A percentile compares a stretch with the other conserved stretches of the same genome.
phyloP scores from a whole-genome alignment of 2,797 vertebrate genomes.

The Antrozous pallidus region DNA sequence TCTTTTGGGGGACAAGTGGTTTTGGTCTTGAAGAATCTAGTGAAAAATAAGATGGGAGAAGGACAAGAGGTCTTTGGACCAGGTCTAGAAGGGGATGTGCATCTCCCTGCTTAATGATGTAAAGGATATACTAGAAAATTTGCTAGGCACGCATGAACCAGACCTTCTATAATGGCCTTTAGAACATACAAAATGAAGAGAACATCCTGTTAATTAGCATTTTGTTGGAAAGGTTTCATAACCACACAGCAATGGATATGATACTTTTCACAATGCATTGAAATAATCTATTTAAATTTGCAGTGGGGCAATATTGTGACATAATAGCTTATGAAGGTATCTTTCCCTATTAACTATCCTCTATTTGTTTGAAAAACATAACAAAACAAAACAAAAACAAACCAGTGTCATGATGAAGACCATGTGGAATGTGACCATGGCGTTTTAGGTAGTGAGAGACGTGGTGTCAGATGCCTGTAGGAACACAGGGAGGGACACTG shows the following conservation, averaged over 20 bases:
- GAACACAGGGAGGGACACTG: not conserved
- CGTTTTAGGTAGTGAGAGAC: not conserved
- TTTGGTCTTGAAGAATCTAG: not conserved
- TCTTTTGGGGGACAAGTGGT: not conserved
- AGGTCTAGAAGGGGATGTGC: not conserved
- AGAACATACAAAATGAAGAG: not conserved
- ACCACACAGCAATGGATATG: not conserved
- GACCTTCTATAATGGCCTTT: not conserved
- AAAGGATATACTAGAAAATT: not conserved
- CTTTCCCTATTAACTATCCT: not conserved
- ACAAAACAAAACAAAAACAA: not conserved
- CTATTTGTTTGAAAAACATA: not conserved
- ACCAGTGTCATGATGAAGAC: not conserved
- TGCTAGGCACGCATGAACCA: not conserved
- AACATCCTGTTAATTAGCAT: not conserved
- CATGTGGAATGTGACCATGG: not conserved
- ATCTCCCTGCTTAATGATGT: not conserved
- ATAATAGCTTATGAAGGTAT: not conserved
- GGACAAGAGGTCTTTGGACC: not conserved
- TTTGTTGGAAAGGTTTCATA: not conserved
- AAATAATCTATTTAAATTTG: constrained; percentile 3
- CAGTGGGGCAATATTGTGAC: not conserved
- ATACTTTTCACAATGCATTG: not conserved
- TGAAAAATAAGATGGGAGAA: not conserved
- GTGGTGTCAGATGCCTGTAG: not conserved